Conservation (phyloP, 2,797 vertebrate genomes). For the Propithecus perrieri region DNA sequence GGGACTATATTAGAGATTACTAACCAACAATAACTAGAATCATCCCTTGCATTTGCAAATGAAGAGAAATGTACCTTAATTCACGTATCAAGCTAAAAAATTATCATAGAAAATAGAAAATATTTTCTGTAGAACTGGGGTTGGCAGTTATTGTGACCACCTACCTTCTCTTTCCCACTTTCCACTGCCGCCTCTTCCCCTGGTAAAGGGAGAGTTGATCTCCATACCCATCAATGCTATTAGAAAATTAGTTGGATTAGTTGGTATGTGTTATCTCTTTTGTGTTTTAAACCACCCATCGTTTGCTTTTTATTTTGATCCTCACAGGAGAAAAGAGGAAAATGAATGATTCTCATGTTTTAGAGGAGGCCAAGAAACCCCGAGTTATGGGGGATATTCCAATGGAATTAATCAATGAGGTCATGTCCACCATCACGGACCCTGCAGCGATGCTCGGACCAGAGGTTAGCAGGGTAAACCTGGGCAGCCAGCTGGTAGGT, state of each 20-base stretch:
- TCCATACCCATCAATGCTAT: background rate
- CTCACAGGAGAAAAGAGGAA: slow-evolving; percentile 95
- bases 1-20: background rate
- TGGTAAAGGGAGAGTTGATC: background rate
- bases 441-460: slow-evolving; percentile 94
- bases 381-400: slow-evolving; percentile 97
- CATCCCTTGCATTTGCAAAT: background rate
- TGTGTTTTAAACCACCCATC: slow-evolving; percentile 7
- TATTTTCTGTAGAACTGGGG: background rate
- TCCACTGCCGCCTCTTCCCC: background rate
- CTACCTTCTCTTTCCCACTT: background rate
- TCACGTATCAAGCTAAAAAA: background rate
- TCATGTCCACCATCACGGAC: slow-evolving; percentile 98
- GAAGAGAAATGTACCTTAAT: background rate
- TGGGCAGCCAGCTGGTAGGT: background rate
- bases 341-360: slow-evolving; percentile 89
- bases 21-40: background rate
- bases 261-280: background rate
- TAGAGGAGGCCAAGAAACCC: slow-evolving; percentile 94
- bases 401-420: slow-evolving; percentile 97
- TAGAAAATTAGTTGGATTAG: background rate
- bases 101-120: background rate
- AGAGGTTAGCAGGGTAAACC: slow-evolving; percentile 88
- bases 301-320: slow-evolving; percentile 69
- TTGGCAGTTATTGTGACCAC: background rate